These are phyloP conservation scores for Heteromormyrus szaboi DNA, from an alignment of 2,797 vertebrate genomes.

Conservation along the genomic window DNA sequence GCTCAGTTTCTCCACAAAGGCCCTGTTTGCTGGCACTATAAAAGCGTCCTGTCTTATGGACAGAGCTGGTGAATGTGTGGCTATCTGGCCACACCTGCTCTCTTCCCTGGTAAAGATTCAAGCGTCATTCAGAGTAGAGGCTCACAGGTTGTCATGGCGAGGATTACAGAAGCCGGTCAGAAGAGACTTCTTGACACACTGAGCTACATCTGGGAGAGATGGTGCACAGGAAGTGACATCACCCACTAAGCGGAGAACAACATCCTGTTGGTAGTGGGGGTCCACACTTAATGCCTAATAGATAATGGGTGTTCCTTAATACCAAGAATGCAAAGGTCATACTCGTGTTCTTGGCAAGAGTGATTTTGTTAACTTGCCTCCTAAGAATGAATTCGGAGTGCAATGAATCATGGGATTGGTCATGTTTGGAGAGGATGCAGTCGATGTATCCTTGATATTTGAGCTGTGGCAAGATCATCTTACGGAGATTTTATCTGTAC, in stretches of 20 bases:
- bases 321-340: not conserved
- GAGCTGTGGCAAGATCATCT: not conserved
- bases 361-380: not conserved
- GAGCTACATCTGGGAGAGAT: not conserved
- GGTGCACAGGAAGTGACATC: not conserved
- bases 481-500: not conserved
- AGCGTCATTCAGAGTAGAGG: not conserved
- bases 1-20: not conserved
- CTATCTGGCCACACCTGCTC: not conserved
- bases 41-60: not conserved
- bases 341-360: not conserved
- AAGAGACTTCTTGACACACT: not conserved
- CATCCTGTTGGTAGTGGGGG: not conserved
- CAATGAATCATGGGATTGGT: not conserved
- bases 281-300: not conserved
- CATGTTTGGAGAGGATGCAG: not conserved
- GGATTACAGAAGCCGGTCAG: not conserved
- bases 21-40: not conserved
- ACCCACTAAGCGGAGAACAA: not conserved
- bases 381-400: not conserved
- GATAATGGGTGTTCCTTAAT: not conserved
- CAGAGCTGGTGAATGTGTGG: not conserved
- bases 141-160: not conserved
- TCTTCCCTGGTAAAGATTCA: not conserved
- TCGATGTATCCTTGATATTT: not conserved